A percentile compares a stretch with the other conserved stretches of the same genome.
phyloP scores from a whole-genome alignment of 2,888 invertebrate species.

The Ornithoptera priamus region DNA sequence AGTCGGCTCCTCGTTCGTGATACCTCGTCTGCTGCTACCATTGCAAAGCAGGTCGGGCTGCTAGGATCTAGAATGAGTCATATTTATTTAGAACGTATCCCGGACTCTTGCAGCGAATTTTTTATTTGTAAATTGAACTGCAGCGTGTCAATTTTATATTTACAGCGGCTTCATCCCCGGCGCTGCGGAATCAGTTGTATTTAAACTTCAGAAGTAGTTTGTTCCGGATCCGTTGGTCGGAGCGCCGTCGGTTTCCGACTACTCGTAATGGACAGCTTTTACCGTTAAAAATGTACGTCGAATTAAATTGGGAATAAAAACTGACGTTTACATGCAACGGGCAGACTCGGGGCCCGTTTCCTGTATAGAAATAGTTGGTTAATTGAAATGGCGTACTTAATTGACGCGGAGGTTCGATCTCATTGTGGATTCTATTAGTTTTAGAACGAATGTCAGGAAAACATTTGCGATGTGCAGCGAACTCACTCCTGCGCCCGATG shows the following conservation, averaged over 20 bases:
- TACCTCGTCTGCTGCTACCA: no score
- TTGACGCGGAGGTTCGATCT: constrained; percentile 35
- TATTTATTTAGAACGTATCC: no score
- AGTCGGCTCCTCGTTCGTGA: no score
- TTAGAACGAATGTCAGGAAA: constrained; percentile 35
- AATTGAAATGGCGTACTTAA: constrained; percentile 34
- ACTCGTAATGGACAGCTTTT: constrained; percentile 7
- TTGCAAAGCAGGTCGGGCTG: no score
- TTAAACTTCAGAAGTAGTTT: constrained; percentile 21
- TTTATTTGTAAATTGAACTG: constrained; percentile 10
- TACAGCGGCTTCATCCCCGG: constrained; percentile 15
- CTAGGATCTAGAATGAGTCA: no score
- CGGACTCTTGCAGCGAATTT: not conserved
- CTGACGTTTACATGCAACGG: constrained; percentile 4
- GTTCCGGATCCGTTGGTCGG: constrained; percentile 9
- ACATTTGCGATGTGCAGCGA: constrained; percentile 17
- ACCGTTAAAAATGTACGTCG: constrained; percentile 14
- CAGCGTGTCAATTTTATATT: constrained; percentile 18
- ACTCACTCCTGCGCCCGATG: not conserved
- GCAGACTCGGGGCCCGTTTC: not conserved
- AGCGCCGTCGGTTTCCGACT: constrained; percentile 8
- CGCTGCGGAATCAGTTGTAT: constrained; percentile 8
- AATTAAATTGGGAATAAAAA: not conserved
- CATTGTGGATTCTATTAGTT: constrained; percentile 52
- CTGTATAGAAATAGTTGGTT: constrained; percentile 8